Conservation (phyloP, 2,888 invertebrate species). For the Empis livida region DNA sequence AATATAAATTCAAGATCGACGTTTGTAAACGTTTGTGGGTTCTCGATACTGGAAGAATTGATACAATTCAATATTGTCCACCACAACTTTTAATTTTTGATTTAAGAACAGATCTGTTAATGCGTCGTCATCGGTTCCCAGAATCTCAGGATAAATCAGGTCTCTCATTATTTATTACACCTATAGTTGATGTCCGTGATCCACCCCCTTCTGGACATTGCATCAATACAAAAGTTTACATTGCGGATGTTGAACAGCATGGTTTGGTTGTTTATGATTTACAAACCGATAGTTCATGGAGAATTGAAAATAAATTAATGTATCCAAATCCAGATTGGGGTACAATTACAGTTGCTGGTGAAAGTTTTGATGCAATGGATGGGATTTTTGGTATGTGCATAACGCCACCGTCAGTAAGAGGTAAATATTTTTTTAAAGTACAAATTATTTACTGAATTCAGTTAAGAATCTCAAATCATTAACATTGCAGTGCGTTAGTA, state of each 20-base stretch:
- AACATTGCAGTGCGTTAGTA: no score
- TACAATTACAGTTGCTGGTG: constrained; percentile 42
- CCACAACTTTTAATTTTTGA: constrained; percentile 65
- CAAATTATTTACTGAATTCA: no score
- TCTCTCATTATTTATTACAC: constrained; percentile 30
- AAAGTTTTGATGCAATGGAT: constrained; percentile 51
- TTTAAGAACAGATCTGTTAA: constrained; percentile 43
- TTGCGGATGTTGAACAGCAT: constrained; percentile 47
- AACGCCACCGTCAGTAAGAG: constrained; percentile 31
- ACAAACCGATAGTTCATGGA: constrained; percentile 40
- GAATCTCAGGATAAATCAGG: constrained; percentile 19
- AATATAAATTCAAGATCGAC: constrained; percentile 43
- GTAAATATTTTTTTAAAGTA: background rate
- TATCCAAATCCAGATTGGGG: constrained; percentile 45
- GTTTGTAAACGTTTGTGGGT: constrained; percentile 52
- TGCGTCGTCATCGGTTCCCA: constrained; percentile 32
- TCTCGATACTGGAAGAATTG: constrained; percentile 47
- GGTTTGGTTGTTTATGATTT: constrained; percentile 48
- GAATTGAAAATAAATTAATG: constrained; percentile 43
- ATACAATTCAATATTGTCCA: constrained; percentile 46
- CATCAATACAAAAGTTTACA: constrained; percentile 44
- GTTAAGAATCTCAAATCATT: no score
- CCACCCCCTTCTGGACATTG: constrained; percentile 32
- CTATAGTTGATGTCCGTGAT: constrained; percentile 42
- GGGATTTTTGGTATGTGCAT: constrained; percentile 49